Conservation (phyloP, 64 coral and sea anemone species). For the Cladopsammia gracilis region DNA sequence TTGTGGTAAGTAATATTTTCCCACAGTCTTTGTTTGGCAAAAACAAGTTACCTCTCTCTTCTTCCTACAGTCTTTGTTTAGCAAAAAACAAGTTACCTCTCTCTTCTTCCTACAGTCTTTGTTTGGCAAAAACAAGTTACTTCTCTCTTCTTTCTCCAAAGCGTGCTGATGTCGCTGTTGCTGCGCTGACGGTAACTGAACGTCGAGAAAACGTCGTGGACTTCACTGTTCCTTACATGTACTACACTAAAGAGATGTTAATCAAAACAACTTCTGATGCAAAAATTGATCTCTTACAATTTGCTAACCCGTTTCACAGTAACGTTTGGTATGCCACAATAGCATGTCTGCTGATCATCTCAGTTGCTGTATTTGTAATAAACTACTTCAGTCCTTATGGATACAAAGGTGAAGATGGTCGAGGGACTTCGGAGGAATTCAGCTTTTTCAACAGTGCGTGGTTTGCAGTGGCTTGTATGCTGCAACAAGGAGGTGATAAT, state of each 20-base stretch:
- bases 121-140: background rate
- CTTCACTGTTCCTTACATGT: constrained; percentile 23
- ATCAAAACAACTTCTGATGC: constrained; percentile 10
- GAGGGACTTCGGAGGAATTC: constrained; percentile 46
- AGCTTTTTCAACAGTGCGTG: constrained; percentile 65
- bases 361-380: constrained; percentile 28
- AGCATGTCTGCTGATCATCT: background rate
- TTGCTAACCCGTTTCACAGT: constrained; percentile 56
- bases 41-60: background rate
- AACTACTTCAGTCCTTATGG: constrained; percentile 84
- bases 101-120: background rate
- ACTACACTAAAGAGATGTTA: constrained; percentile 32
- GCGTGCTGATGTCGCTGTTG: constrained; percentile 48
- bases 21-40: no score
- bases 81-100: background rate
- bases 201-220: constrained; percentile 41
- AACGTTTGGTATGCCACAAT: constrained; percentile 2
- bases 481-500: constrained; percentile 74
- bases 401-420: constrained; percentile 27
- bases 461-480: constrained; percentile 70
- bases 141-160: background rate
- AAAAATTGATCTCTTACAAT: constrained; percentile 18
- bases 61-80: no score
- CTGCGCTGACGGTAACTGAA: constrained; percentile 19
- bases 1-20: no score